Percentiles rank a stretch among this genome's conserved stretches.
Conservation (phyloP, 2,888 invertebrate genomes). For the Hypena proboscidalis region DNA sequence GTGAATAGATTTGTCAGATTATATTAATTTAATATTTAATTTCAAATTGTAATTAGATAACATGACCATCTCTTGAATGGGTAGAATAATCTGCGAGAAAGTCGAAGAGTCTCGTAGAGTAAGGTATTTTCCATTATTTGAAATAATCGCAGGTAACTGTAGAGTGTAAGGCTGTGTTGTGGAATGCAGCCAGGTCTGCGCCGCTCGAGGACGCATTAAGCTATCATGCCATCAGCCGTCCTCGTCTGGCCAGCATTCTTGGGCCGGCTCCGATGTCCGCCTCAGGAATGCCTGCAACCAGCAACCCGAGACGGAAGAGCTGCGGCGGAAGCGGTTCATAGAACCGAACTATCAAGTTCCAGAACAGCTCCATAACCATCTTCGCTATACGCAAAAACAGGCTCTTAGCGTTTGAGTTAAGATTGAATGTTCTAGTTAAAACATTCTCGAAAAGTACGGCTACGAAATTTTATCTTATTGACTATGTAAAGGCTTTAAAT, state of each 20-base stretch:
- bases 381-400: conserved; percentile 23
- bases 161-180: conserved; percentile 56
- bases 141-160: conserved; percentile 10
- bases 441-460: conserved; percentile 43
- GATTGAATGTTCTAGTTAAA: conserved; percentile 23
- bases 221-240: conserved; percentile 71
- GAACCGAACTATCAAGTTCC: conserved; percentile 51
- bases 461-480: conserved; percentile 52
- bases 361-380: conserved; percentile 48
- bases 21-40: too few species aligned
- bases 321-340: conserved; percentile 83
- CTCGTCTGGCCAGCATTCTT: conserved; percentile 77
- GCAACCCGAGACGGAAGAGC: conserved; percentile 84
- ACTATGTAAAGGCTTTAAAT: conserved; percentile 40
- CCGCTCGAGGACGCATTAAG: conserved; percentile 66
- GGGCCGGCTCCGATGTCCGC: conserved; percentile 70
- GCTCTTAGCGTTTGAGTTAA: conserved; percentile 35
- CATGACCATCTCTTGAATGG: too few species aligned
- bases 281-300: conserved; percentile 76
- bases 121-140: conserved; percentile 1
- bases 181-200: conserved; percentile 64
- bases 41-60: too few species aligned
- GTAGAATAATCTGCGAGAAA: too few species aligned
- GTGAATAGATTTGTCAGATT: too few species aligned
- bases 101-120: too few species aligned